phyloP scores from a whole-genome alignment of 2,797 vertebrate genomes.

The Fundulus diaphanus region DNA sequence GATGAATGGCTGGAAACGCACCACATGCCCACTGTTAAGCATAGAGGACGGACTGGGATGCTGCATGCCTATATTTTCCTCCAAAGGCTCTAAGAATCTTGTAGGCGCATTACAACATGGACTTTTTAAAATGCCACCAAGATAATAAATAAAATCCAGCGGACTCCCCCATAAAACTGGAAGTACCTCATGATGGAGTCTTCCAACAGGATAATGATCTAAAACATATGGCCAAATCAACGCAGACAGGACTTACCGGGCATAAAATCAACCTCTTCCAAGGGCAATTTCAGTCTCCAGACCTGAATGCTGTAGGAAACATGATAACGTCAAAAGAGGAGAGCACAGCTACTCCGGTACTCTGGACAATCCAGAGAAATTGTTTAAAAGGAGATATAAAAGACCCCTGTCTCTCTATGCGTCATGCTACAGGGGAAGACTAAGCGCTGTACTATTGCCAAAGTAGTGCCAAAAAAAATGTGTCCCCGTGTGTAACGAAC shows the following conservation, averaged over 20 bases:
- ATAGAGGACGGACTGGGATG: background rate
- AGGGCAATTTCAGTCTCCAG: background rate
- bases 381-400: background rate
- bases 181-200: background rate
- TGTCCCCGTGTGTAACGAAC: constrained; percentile 1
- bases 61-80: background rate
- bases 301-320: background rate
- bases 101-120: background rate
- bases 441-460: background rate
- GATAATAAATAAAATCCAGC: too few species aligned
- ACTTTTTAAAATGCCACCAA: too few species aligned
- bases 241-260: background rate
- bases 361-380: background rate
- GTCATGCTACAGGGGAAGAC: background rate
- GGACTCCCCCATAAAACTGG: background rate
- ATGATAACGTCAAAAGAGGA: background rate
- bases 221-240: background rate
- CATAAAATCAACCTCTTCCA: background rate
- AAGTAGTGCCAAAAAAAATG: background rate
- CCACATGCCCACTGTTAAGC: background rate
- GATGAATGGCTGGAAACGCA: background rate
- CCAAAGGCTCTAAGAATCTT: background rate
- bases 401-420: background rate
- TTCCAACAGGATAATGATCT: background rate
- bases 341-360: background rate